Evolutionary conservation across 1,140 invertebrate species (phyloP).

Genomic region (Bombus confusus): DNA sequence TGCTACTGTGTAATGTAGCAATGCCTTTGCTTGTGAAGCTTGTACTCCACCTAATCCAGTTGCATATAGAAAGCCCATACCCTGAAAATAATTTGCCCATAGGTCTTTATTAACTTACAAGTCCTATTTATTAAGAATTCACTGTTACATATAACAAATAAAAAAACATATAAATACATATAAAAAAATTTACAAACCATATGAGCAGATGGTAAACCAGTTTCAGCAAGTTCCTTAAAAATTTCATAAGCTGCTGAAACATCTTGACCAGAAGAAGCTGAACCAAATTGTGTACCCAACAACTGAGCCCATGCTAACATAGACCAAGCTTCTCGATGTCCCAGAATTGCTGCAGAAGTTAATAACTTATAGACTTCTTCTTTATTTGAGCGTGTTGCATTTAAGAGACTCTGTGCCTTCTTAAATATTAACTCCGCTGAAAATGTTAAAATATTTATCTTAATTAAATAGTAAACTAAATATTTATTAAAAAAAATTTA

Average conservation of each 20-base stretch:
- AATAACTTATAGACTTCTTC: slow-evolving; percentile 87
- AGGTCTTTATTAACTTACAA: slow-evolving; percentile 9
- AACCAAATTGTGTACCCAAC: slow-evolving; percentile 87
- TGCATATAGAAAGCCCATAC: slow-evolving; percentile 94
- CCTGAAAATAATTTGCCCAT: slow-evolving; percentile 83
- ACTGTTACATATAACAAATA: not conserved
- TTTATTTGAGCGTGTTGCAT: slow-evolving; percentile 87
- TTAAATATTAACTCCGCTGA: slow-evolving; percentile 87
- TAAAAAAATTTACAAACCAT: slow-evolving; percentile 84
- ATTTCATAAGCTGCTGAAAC: slow-evolving; percentile 88
- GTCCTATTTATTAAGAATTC: not conserved
- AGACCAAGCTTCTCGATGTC: slow-evolving; percentile 91
- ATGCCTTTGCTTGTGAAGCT: slow-evolving; percentile 93
- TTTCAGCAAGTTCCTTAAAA: slow-evolving; percentile 89
- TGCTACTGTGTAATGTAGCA: slow-evolving; percentile 96
- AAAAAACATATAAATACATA: no score
- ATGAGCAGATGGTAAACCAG: slow-evolving; percentile 94
- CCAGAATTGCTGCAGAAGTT: slow-evolving; percentile 88
- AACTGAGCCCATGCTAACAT: slow-evolving; percentile 93
- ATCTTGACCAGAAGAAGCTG: slow-evolving; percentile 85
- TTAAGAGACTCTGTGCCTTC: slow-evolving; percentile 85
- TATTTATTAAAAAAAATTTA: not conserved
- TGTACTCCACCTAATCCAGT: slow-evolving; percentile 91
- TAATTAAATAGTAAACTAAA: not conserved
- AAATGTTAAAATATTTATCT: slow-evolving; percentile 47